Base-by-base conservation (phyloP, 2,888 invertebrate genomes). In the Xestobium rufovillosum region DNA sequence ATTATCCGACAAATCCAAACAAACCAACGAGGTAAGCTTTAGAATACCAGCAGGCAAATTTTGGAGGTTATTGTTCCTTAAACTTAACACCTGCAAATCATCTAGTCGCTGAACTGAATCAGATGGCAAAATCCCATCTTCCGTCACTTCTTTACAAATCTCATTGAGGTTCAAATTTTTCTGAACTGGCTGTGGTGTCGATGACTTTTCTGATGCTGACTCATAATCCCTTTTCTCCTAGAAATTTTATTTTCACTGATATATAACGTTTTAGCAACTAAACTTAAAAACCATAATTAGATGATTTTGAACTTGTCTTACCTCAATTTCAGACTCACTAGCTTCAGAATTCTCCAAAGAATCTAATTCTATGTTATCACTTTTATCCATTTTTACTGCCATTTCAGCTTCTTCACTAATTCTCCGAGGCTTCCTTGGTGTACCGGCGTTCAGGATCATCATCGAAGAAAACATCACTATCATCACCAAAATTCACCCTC, bases 1-100 rank as follows among this genome's bases (percentile, higher is more conserved):
- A 58, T 84, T 84, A 54, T 80, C 75, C 31, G 80, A 77, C 44
- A 83, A 64, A 59, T 83, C 80, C 37, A 84, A 69, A 39, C 73
- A 72, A 25, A 74, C 75, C 43, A 83, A 64, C 2, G 73, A 68
- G n/a, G 66, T 65, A 41, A 83, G 63, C 35, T 72, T 67, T 55
- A 79, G 68, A 36, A 79, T 62, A 49, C 76, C 76, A 14, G 63
- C 57, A 0, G 83, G 83, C 42, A 83, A 63, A 16, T 68, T 59
- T 32, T 69, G 66, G 34, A 83, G 70, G 11, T 71, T 69, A 57
- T 82, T 83, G 40, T 66, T 63, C 41, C 70, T 59, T 32, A 71
- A 53, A 46, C 64, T 66, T 37, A 68, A 56, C 30, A 59, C 51
- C 48, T 62, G 57, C 35, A 65, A 52, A 41, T 65, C 65, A 10